Evolutionary conservation across 2,113 vertebrate genomes (phyloP).

Genomic region (Cinclus cinclus): DNA sequence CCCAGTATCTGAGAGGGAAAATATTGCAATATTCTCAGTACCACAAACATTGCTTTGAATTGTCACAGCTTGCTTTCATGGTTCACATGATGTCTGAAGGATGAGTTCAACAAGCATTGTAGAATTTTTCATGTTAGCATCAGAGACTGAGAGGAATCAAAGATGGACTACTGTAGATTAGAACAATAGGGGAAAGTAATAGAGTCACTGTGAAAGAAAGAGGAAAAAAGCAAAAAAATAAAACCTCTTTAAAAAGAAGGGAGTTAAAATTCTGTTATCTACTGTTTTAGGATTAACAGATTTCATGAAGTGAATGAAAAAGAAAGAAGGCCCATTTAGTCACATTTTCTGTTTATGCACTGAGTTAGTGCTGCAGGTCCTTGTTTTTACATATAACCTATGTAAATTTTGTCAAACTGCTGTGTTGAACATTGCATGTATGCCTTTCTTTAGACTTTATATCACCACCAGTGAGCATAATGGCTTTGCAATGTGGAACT

Average conservation of each 20-base stretch:
- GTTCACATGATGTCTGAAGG: conserved; percentile 1
- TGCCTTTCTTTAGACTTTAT: not conserved
- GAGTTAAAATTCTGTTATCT: not conserved
- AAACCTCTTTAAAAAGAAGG: not conserved
- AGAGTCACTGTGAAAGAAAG: not conserved
- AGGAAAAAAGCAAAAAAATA: not conserved
- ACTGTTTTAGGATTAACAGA: not conserved
- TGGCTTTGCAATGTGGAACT: not conserved
- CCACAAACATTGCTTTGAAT: not conserved
- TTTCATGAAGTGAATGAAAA: not conserved
- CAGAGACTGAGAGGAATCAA: not conserved
- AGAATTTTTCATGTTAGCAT: not conserved
- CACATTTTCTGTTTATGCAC: not conserved
- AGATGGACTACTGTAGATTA: not conserved
- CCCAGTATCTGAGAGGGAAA: not conserved
- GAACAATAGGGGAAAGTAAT: not conserved
- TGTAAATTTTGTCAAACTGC: not conserved
- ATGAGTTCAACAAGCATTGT: not conserved
- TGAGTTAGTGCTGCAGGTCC: not conserved
- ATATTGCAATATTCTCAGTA: not conserved
- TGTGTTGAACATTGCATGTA: not conserved
- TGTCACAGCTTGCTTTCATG: not conserved
- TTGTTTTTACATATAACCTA: not conserved
- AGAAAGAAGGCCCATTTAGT: not conserved
- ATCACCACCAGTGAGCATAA: not conserved